phyloP scores from a whole-genome alignment of 2,888 invertebrate genomes.

The Ormyrus nitidulus region DNA sequence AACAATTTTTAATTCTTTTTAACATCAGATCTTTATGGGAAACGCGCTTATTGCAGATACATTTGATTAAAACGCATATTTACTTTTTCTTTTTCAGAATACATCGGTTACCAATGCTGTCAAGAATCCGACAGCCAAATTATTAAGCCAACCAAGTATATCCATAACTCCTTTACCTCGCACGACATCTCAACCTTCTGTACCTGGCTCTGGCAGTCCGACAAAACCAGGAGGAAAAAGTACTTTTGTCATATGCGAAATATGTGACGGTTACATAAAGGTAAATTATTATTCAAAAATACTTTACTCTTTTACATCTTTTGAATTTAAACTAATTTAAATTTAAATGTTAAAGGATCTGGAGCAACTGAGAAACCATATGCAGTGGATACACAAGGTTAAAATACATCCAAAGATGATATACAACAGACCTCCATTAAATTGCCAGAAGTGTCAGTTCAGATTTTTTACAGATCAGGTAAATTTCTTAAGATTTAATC shows the following conservation, averaged over 20 bases:
- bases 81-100: conserved; percentile 67
- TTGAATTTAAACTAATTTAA: not conserved
- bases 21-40: conserved; percentile 38
- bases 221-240: conserved; percentile 80
- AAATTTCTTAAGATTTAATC: conserved; percentile 35
- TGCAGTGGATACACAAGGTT: conserved; percentile 98
- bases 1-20: conserved; percentile 43
- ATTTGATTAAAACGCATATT: conserved; percentile 6
- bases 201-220: conserved; percentile 72
- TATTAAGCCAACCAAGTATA: conserved; percentile 88
- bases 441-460: conserved; percentile 97
- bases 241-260: conserved; percentile 95
- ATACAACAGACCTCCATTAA: conserved; percentile 93
- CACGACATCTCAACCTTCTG: conserved; percentile 74
- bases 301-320: not conserved
- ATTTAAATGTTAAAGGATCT: conserved; percentile 79
- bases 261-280: conserved; percentile 97
- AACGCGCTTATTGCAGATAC: not conserved
- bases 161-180: conserved; percentile 93
- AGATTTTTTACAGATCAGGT: conserved; percentile 94
- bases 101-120: conserved; percentile 67
- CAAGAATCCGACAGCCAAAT: conserved; percentile 74
- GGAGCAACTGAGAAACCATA: conserved; percentile 94
- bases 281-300: conserved; percentile 58
- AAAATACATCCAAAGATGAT: conserved; percentile 98